These are phyloP conservation scores for Eupithecia abbreviata DNA, from an alignment of 2,888 invertebrate species.

Conservation along the genomic window DNA sequence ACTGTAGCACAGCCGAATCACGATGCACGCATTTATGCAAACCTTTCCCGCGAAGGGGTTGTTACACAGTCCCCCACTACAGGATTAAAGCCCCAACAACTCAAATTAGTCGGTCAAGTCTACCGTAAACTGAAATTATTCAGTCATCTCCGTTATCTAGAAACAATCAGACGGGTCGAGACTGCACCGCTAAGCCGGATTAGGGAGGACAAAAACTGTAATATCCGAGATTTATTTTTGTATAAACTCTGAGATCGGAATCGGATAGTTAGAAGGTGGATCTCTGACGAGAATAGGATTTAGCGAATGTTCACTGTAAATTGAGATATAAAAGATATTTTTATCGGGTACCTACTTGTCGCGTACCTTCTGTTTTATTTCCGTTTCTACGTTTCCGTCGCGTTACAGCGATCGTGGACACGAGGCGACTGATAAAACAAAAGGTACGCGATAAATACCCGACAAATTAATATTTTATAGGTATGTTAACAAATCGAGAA, in stretches of 20 bases:
- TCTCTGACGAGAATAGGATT: background rate
- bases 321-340: no score
- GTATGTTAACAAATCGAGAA: no score
- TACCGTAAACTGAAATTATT: slow-evolving; percentile 1
- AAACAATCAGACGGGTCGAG: background rate
- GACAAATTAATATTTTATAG: no score
- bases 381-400: no score
- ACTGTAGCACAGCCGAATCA: no score
- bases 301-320: background rate
- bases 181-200: background rate
- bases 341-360: no score
- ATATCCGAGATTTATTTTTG: slow-evolving; percentile 1
- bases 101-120: slow-evolving; percentile 4
- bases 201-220: background rate
- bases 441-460: no score
- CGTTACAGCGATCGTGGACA: no score
- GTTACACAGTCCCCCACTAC: background rate
- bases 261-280: background rate
- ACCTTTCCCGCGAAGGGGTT: background rate
- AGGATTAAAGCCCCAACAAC: background rate
- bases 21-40: background rate
- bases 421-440: no score
- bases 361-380: no score
- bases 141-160: background rate
- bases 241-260: background rate